phyloP scores from a whole-genome alignment of 2,888 invertebrate genomes.

The Polyommatus icarus region DNA sequence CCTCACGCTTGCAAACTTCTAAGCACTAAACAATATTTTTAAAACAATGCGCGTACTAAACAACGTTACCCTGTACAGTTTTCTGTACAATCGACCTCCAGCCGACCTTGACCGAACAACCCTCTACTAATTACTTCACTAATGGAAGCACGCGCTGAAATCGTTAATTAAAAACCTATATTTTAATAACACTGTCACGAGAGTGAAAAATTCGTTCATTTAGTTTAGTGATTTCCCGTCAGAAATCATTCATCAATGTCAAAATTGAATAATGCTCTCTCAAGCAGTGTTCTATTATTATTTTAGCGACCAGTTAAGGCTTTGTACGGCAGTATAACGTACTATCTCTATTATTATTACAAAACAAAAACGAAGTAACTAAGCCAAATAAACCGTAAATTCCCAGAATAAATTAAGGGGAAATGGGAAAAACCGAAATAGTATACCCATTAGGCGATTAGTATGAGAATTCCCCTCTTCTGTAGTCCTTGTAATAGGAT shows the following conservation, averaged over 20 bases:
- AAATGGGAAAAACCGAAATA: constrained; percentile 16
- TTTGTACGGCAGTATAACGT: too few relatives aligned
- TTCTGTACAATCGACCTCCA: neutral
- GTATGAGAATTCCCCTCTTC: neutral
- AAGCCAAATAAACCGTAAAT: neutral
- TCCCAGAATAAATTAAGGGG: constrained; percentile 20
- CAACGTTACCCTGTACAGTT: neutral
- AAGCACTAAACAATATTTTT: neutral
- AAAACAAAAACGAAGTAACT: neutral
- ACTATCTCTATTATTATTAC: neutral
- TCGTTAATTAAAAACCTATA: constrained; percentile 24
- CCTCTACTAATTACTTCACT: constrained; percentile 17
- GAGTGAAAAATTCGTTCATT: neutral
- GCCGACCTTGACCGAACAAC: constrained; percentile 5
- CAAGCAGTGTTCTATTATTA: too few relatives aligned
- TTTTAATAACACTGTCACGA: constrained; percentile 20
- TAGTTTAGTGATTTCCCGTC: neutral
- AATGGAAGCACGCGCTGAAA: constrained; percentile 29
- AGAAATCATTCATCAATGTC: neutral
- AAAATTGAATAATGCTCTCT: too few relatives aligned
- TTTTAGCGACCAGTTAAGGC: too few relatives aligned
- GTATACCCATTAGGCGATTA: neutral
- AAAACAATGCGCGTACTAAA: neutral
- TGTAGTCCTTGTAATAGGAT: neutral
- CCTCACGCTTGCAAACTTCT: too few relatives aligned